Evolutionary conservation across 2,113 vertebrate species (phyloP).

Genomic region (Balaeniceps rex): DNA sequence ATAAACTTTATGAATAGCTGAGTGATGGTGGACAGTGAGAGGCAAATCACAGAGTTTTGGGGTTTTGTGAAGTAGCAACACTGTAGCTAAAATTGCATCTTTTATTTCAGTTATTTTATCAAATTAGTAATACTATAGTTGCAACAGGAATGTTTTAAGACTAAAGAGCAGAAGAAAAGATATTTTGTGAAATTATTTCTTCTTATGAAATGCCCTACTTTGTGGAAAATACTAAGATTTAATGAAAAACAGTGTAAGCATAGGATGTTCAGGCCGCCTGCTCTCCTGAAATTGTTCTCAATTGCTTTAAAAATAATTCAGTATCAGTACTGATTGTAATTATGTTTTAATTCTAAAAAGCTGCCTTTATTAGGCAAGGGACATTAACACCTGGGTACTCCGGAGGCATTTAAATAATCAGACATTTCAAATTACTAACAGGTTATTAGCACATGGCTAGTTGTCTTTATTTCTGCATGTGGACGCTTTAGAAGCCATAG

Average conservation of each 20-base stretch:
- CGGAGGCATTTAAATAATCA: not conserved
- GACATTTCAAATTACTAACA: not conserved
- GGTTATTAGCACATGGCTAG: not conserved
- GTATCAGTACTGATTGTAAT: not conserved
- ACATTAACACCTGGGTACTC: not conserved
- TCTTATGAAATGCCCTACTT: not conserved
- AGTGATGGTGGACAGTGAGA: not conserved
- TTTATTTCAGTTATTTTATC: not conserved
- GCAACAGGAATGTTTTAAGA: not conserved
- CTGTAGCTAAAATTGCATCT: not conserved
- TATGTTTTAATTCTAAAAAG: not conserved
- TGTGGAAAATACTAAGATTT: not conserved
- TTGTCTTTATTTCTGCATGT: not conserved
- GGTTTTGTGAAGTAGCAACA: not conserved
- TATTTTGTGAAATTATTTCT: not conserved
- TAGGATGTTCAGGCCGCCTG: not conserved
- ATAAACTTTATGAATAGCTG: not conserved
- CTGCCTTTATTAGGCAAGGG: not conserved
- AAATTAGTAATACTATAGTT: not conserved
- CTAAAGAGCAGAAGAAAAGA: not conserved
- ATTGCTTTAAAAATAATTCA: not conserved
- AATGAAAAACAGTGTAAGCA: not conserved
- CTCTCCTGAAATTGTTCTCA: not conserved
- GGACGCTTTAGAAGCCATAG: not conserved
- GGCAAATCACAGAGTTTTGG: not conserved